Evolutionary conservation across 2,797 vertebrate genomes (phyloP), one percentile per base, ranked within the genome.

Genomic region (Platalea minor): DNA sequence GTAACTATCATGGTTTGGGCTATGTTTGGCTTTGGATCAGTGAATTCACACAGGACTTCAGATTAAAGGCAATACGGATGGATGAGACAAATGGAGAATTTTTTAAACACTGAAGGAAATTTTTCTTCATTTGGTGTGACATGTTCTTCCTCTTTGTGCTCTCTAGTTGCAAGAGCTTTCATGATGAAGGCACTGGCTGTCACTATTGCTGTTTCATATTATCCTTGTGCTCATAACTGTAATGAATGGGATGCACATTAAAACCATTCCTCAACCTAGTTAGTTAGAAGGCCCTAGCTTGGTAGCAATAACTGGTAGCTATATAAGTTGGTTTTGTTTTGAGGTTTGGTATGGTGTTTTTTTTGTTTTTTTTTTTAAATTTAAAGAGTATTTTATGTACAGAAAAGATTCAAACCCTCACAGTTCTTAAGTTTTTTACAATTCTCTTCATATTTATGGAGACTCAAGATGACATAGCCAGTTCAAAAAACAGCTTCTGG

Each of bases 101-200:
- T 83, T 89, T 93, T 45, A 51, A 97, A 89, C 35, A 74, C 19
- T 29, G 61, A 91, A 88, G 61, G 56, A 87, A 65, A 72, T 88
- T 75, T 90, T 91, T 96, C 82, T 96, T 93, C 76, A 81, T 90
- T 93, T 95, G 65, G 46, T 64, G 37, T 81, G 91, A 90, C 76
- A 41, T 21, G 35, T 86, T 95, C 88, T 92, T 92, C 89, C 69
- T 92, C 82, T 89, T 59, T 75, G 50, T 65, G 88, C 63, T 88
- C 63, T 88, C 69, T 69, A 69, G 64, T 78, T 88, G 17, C 45
- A 86, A 86, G 76, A 65, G 73, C 54, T 85, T 92, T 75, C 76
- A 75, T 72, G 88, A 84, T 81, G 57, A 86, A 93, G 73, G 59
- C 65, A 93, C 54, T 67, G 76, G 26, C 85, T 95, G 88, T 93